Base-by-base conservation (phyloP, 2,113 vertebrate genomes). In the Nothoprocta pentlandii region DNA sequence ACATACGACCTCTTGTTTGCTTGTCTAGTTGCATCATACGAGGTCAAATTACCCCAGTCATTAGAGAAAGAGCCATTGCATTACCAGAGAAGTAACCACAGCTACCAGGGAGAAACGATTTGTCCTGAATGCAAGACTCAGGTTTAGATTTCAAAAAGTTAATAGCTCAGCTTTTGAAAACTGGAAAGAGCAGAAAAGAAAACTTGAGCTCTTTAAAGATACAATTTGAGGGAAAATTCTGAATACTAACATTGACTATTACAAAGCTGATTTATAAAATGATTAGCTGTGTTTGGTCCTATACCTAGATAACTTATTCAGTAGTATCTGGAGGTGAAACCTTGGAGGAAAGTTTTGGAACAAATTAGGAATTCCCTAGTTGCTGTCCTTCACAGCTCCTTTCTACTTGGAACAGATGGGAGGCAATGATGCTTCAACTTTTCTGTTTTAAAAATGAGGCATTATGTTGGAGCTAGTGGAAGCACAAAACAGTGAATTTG, bases 111-210 rank as follows among this genome's bases (percentile, higher is more conserved):
- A 70, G 30, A 78, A 20, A 34, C 92, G 12, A 58, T 6, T 81
- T 69, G 20, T 30, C 11, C 47, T 83, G 73, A 92, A 83, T 63
- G 25, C 86, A 85, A 1, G 34, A n/a, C 80, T 74, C 32, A 41
- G 58, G 16, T 20, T 68, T 54, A 26, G 28, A 86, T 89, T 96
- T 93, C 78, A 77, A 0, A 82, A 62, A 77, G 23, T 88, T 93
- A 85, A 88, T 80, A 94, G 46, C 66, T 90, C 47, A 89, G 56
- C 47, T 90, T 94, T 75, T 85, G 74, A 89, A 89, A 59, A 21
- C 56, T 84, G 36, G 59, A 68, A 93, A 56, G 41, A 75, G 64
- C 15, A 76, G 47, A 61, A 90, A 47, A 42, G 85, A 92, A 92
- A 93, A 85, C 74, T 62, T 86, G 66, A 88, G 53, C 54, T 74